Conservation (phyloP, 2,888 invertebrate genomes). For the Leptogaster cylindrica region DNA sequence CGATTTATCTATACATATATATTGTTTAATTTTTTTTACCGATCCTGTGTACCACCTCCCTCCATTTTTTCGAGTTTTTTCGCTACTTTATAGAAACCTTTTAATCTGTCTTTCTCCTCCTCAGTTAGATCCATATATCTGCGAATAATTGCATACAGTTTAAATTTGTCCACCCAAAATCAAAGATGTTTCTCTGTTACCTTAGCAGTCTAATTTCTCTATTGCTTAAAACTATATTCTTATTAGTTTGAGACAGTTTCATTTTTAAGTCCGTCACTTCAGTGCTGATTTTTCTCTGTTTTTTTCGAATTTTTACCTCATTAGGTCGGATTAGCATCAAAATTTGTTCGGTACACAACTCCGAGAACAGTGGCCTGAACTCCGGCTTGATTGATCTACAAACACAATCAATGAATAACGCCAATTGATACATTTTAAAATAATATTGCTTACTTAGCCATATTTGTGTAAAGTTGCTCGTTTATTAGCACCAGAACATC, state of each 20-base stretch:
- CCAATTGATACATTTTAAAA: no score
- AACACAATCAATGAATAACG: no score
- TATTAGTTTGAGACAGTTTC: constrained; percentile 80
- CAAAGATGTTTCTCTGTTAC: no score
- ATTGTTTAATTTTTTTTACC: constrained; percentile 54
- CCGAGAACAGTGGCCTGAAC: constrained; percentile 75
- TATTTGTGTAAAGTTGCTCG: constrained; percentile 79
- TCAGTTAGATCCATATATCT: constrained; percentile 90
- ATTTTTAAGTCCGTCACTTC: constrained; percentile 86
- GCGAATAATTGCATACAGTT: constrained; percentile 44
- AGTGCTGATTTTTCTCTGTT: constrained; percentile 88
- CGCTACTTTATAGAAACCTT: constrained; percentile 89
- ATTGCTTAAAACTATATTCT: constrained; percentile 89
- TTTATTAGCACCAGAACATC: constrained; percentile 88
- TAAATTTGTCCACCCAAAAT: no score
- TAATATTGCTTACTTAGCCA: constrained; percentile 65
- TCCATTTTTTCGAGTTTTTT: constrained; percentile 90
- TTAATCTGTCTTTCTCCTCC: constrained; percentile 89
- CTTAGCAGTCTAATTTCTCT: constrained; percentile 85
- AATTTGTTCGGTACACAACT: constrained; percentile 87
- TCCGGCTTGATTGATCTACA: constrained; percentile 74
- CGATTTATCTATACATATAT: background rate
- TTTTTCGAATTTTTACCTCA: constrained; percentile 84
- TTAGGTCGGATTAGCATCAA: constrained; percentile 84
- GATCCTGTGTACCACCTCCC: constrained; percentile 76